Evolutionary conservation across 2,888 invertebrate genomes (phyloP), one percentile per base, ranked within the genome.

Genomic region (Neria commutata): DNA sequence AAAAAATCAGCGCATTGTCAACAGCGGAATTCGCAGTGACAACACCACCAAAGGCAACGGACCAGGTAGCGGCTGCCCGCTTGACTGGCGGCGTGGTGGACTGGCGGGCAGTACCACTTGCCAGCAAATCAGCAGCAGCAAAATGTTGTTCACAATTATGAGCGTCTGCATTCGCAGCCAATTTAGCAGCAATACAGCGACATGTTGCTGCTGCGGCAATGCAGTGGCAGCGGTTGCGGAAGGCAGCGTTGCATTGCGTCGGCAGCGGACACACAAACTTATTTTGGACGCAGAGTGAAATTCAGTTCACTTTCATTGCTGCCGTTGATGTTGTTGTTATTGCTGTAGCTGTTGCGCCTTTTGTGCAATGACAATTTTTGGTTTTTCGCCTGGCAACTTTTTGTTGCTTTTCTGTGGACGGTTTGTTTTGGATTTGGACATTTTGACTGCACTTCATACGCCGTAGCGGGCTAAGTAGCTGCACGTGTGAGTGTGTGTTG

Each of bases 1-100:
- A 73, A 71, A 74, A 73, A 72, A 68, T 75, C 74, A 74, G 73
- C 75, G 74, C 69, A 75, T 71, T 75, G 74, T 72, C 74, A 74
- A 65, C 60, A 19, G 19, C 37, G 29, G 50, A 55, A 50, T 53
- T 50, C 29, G 59, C 59, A 63, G 57, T 57, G 62, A 57, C 64
- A 61, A 60, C 69, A 65, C 62, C 60, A 61, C 64, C 61, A 66
- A 67, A 67, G 73, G 67, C 67, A 74, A 70, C 69, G 62, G 63
- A 66, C 60, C 64, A 64, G 57, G 61, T 46, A 55, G 56, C 53
- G 52, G 47, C 47, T 54, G 59, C 57, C n/a, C n/a, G n/a, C n/a
- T n/a, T n/a, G n/a, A n/a, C n/a, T n/a, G n/a, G n/a, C n/a, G n/a
- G n/a, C n/a, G n/a, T n/a, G n/a, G n/a, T n/a, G n/a, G n/a, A n/a